Evolutionary conservation across 2,797 vertebrate genomes (phyloP).

Genomic region (Philypnodon macrostomus): DNA sequence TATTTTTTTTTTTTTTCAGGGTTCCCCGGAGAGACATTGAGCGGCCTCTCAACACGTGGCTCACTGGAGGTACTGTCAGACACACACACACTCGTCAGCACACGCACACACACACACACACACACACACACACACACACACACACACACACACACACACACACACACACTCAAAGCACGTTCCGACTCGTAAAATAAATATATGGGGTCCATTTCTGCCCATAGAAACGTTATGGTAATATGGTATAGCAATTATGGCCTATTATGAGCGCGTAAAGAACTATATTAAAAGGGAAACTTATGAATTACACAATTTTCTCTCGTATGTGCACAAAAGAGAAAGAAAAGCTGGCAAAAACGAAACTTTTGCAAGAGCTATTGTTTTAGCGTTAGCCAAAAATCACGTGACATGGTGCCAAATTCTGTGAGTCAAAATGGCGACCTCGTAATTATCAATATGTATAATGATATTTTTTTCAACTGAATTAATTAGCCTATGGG

Average conservation of each 20-base stretch:
- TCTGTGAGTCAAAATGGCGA: neutral
- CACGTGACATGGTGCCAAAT: neutral
- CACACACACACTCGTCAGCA: too few species aligned
- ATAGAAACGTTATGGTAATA: neutral
- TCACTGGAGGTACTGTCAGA: constrained; percentile 31
- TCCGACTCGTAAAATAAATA: constrained; percentile 8
- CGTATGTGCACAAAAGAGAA: too few species aligned
- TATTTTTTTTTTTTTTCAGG: constrained; percentile 27
- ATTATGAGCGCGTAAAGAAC: neutral
- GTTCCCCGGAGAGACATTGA: constrained; percentile 51
- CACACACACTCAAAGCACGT: neutral
- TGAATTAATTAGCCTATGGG: too few species aligned
- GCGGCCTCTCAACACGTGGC: constrained; percentile 57
- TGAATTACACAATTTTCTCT: too few species aligned
- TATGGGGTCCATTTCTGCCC: neutral
- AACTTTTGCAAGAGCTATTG: too few species aligned
- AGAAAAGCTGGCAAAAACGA: too few species aligned
- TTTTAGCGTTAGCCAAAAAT: neutral
- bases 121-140: neutral
- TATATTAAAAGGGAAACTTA: too few species aligned
- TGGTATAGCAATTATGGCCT: neutral
- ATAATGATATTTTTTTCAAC: neutral
- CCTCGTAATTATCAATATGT: neutral
- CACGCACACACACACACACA: constrained; percentile 1
- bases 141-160: neutral